Evolutionary conservation across 2,888 invertebrate genomes (phyloP), one percentile per base, ranked within the genome.

Genomic region (Hydropsyche betteni): DNA sequence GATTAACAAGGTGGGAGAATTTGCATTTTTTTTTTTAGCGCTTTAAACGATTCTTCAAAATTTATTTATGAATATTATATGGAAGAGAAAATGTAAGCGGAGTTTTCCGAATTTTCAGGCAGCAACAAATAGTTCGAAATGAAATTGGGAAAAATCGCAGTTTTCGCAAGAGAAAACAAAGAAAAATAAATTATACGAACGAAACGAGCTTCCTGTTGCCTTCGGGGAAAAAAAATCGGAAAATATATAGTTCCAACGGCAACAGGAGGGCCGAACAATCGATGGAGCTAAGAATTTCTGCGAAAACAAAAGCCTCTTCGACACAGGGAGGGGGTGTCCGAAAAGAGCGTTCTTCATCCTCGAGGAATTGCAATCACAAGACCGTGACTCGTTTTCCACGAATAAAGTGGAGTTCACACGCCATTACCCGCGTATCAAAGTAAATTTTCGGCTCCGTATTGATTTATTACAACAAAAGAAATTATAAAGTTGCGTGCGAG

Each of bases 401-500:
- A 58, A 58, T 58, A 58, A 58, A 58, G 58, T 24, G 16, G 24
- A 58, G 8, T 58, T 58, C 24, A 58, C 58, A 58, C 58, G 24
- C 58, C 58, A 58, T 58, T 58, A 58, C 58, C 58, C 58, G 16
- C 58, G 58, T 58, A 58, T 58, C 58, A 58, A 58, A 58, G 58
- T 58, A 58, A 58, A 58, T 58, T 58, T 58, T 53, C 53, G 58
- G 16, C 24, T 14, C 8, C 58, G 24, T 58, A 58, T 58, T 58
- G 58, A 58, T 58, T 58, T 58, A 58, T 24, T 58, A 58, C 58
- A 24, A 58, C 58, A 58, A 58, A 58, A 58, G 58, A 58, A 58
- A 58, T 58, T 58, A 44, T 44, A 58, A 58, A 58, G 16, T 58
- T 24, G 58, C 58, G 14, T 24, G 58, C 58, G 58, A 16, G 24